Evolutionary conservation across 2,113 vertebrate species (phyloP).

Genomic region (Bos taurus): DNA sequence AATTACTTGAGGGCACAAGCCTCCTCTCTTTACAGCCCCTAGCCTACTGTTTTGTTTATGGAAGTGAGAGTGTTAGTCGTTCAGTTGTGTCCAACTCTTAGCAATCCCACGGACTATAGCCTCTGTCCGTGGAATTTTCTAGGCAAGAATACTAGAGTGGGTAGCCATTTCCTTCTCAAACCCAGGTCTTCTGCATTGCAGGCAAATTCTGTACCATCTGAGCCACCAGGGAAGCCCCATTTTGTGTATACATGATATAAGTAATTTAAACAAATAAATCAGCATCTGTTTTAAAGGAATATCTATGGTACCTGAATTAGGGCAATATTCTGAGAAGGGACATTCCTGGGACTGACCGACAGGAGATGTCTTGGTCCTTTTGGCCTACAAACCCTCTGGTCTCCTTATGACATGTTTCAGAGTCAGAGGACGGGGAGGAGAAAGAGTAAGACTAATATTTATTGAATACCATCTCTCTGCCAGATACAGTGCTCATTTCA

Average conservation of each 20-base stretch:
- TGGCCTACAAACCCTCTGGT: not conserved
- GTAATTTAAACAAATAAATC: not conserved
- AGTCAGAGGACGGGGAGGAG: not conserved
- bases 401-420: not conserved
- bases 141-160: not conserved
- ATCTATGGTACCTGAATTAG: not conserved
- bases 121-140: not conserved
- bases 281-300: not conserved
- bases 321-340: not conserved
- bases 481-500: not conserved
- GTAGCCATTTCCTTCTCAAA: not conserved
- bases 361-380: not conserved
- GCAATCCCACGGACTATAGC: not conserved
- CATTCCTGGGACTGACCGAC: not conserved
- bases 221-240: not conserved
- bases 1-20: not conserved
- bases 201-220: not conserved
- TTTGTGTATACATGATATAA: not conserved
- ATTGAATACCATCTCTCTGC: not conserved
- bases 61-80: not conserved
- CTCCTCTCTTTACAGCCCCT: not conserved
- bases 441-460: not conserved
- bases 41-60: not conserved
- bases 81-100: not conserved
- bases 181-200: not conserved